Evolutionary conservation across 2,888 invertebrate species (phyloP).

Genomic region (Toxonevra muliebris): DNA sequence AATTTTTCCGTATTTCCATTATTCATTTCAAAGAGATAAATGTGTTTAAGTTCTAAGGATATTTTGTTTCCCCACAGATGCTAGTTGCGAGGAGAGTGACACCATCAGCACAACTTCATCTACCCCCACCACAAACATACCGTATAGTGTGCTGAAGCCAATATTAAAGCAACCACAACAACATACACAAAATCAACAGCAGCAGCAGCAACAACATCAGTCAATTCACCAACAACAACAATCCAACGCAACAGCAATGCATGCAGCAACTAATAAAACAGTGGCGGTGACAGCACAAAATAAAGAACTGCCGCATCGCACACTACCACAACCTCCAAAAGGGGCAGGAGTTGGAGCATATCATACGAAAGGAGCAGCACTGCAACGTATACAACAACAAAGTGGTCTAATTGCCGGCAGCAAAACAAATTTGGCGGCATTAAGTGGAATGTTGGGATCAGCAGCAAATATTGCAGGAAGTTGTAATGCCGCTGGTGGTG

Average conservation of each 20-base stretch:
- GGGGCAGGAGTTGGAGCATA: slow-evolving; percentile 48
- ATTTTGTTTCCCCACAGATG: slow-evolving; percentile 41
- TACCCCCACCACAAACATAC: slow-evolving; percentile 47
- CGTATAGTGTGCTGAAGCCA: slow-evolving; percentile 45
- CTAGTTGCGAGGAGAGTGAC: slow-evolving; percentile 61
- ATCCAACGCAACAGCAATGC: slow-evolving; percentile 39
- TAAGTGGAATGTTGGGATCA: slow-evolving; percentile 41
- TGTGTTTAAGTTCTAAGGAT: too few species aligned
- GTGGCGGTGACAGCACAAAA: slow-evolving; percentile 27
- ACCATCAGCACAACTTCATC: slow-evolving; percentile 54
- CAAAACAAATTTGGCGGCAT: slow-evolving; percentile 43
- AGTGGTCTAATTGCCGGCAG: slow-evolving; percentile 46
- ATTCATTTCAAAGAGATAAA: too few species aligned
- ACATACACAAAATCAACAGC: slow-evolving; percentile 37
- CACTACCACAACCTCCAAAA: slow-evolving; percentile 52
- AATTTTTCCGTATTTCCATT: too few species aligned
- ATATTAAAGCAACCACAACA: slow-evolving; percentile 52
- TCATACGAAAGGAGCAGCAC: slow-evolving; percentile 52
- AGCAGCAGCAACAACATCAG: slow-evolving; percentile 40
- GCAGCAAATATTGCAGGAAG: slow-evolving; percentile 34
- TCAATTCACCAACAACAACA: slow-evolving; percentile 40
- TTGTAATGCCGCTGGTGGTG: slow-evolving; percentile 26
- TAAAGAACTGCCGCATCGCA: slow-evolving; percentile 42
- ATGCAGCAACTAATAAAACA: slow-evolving; percentile 38
- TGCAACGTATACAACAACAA: slow-evolving; percentile 57